Evolutionary conservation across 2,113 vertebrate genomes (phyloP).

Genomic region (Tenrec ecaudatus): DNA sequence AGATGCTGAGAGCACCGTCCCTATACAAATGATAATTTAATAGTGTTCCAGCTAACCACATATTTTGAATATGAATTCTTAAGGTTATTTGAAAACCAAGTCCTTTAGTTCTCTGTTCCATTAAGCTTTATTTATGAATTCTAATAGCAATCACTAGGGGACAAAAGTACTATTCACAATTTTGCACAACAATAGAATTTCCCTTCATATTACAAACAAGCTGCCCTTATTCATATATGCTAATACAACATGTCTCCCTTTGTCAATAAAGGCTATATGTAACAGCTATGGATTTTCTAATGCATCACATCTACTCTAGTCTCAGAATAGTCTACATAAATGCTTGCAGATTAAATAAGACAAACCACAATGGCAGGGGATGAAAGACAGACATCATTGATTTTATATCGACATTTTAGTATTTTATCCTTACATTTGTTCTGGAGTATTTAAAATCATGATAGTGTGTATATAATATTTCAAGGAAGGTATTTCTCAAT

Average conservation of each 20-base stretch:
- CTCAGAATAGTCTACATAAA: conserved; percentile 10
- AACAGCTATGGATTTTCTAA: conserved; percentile 10
- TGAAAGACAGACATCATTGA: neutral
- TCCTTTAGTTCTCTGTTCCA: conserved; percentile 15
- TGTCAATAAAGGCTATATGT: neutral
- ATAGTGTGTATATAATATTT: neutral
- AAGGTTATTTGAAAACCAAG: conserved; percentile 54
- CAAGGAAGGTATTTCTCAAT: neutral
- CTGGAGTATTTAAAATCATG: neutral
- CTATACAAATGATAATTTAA: conserved; percentile 11
- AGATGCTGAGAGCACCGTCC: neutral
- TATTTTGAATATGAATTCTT: conserved; percentile 36
- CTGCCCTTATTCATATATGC: neutral
- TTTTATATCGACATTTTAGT: neutral
- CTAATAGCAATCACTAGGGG: conserved; percentile 31
- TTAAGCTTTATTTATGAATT: conserved; percentile 63
- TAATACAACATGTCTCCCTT: neutral
- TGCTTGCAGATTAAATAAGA: neutral
- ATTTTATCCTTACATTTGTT: neutral
- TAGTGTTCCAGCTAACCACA: neutral
- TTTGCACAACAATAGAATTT: conserved; percentile 34
- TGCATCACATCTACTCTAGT: neutral
- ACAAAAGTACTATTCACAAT: conserved; percentile 17
- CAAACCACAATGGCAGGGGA: neutral
- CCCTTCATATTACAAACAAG: neutral